Conservation (phyloP, 2,888 invertebrate genomes). For the Muscina levida region DNA sequence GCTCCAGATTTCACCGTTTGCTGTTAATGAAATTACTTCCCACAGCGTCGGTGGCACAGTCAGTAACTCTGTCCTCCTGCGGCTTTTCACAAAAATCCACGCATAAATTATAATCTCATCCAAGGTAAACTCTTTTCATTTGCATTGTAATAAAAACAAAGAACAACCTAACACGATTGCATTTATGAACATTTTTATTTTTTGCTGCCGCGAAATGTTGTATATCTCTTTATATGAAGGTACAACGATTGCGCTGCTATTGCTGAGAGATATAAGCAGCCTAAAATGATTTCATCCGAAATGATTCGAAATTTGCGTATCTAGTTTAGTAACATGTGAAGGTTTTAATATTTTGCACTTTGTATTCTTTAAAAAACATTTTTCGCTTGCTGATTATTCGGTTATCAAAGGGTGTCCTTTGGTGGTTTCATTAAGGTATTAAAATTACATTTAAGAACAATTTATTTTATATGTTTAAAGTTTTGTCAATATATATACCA, state of each 20-base stretch:
- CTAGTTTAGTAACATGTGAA: too few species aligned
- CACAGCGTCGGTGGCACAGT: neutral
- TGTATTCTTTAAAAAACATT: too few species aligned
- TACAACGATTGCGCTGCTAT: too few species aligned
- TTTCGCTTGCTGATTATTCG: too few species aligned
- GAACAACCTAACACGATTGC: constrained; percentile 17
- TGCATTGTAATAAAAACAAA: constrained; percentile 19
- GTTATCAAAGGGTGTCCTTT: too few species aligned
- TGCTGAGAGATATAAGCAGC: too few species aligned
- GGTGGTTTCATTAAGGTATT: too few species aligned
- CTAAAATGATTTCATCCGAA: constrained; percentile 10
- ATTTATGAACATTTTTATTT: constrained; percentile 49
- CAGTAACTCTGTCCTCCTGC: neutral
- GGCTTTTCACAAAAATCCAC: neutral
- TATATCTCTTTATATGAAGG: too few species aligned
- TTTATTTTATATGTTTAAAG: too few species aligned
- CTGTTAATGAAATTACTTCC: constrained; percentile 40
- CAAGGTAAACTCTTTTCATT: constrained; percentile 13
- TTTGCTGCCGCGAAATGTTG: constrained; percentile 34
- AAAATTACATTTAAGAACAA: too few species aligned
- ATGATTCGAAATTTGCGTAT: neutral
- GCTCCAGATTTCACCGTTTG: constrained; percentile 26
- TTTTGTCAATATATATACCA: too few species aligned
- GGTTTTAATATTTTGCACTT: too few species aligned
- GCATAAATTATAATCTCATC: constrained; percentile 21